Evolutionary conservation across 1,140 invertebrate species (phyloP), one percentile per base, ranked within the genome.

Genomic region (Catajapyx aquilonaris): DNA sequence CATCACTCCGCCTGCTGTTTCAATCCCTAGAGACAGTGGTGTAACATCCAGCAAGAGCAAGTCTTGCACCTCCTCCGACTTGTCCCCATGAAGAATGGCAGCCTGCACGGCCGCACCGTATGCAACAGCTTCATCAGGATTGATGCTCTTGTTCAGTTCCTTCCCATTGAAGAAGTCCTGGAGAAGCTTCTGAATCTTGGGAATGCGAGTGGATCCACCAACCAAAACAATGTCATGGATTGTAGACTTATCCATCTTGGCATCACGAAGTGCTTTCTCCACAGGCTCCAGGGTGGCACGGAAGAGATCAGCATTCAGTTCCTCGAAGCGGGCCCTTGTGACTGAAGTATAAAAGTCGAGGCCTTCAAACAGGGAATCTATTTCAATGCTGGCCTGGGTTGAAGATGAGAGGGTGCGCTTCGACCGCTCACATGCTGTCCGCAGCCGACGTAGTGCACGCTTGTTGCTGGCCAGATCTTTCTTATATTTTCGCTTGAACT

Each of bases 181-280:
- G n/a, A 65, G 61, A 4, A 69, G 18, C 66, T 44, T n/a, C n/a
- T n/a, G n/a, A n/a, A n/a, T n/a, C n/a, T n/a, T n/a, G n/a, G n/a
- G n/a, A n/a, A n/a, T n/a, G n/a, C n/a, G n/a, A n/a, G n/a, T n/a
- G n/a, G n/a, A n/a, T n/a, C n/a, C n/a, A n/a, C n/a, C n/a, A n/a
- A n/a, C n/a, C n/a, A n/a, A n/a, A n/a, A n/a, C n/a, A n/a, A n/a
- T n/a, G n/a, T n/a, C n/a, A n/a, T n/a, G n/a, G n/a, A n/a, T n/a
- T n/a, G n/a, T n/a, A n/a, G n/a, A n/a, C n/a, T n/a, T n/a, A 49
- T 74, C 71, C 55, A 74, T 59, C 46, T 76, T 76, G 10, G 75
- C 70, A 52, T 78, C 75, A 19, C 64, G 49, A 23, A 77, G 45
- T 7, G 73, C 57, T 46, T 78, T 73, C 46, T 78, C 73, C 0